These are phyloP conservation scores for Leucophenga maculata DNA, from an alignment of 2,888 invertebrate genomes.

Conservation along the genomic window DNA sequence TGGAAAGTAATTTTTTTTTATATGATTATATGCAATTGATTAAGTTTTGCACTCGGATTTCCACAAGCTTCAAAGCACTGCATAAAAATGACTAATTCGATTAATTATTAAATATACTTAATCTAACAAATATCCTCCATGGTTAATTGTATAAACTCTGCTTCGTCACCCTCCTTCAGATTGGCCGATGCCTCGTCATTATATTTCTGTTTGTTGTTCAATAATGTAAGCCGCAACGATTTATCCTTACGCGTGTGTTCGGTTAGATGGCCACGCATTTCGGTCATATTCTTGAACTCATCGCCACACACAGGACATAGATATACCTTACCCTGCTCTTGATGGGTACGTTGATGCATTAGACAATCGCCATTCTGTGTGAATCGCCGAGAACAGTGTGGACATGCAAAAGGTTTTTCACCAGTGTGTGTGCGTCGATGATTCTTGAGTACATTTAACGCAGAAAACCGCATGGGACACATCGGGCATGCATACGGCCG, in stretches of 20 bases:
- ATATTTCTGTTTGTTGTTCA: conserved; percentile 49
- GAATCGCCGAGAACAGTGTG: conserved; percentile 75
- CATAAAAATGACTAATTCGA: not conserved
- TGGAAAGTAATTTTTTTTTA: no score
- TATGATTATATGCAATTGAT: no score
- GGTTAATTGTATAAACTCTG: conserved; percentile 40
- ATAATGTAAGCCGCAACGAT: conserved; percentile 48
- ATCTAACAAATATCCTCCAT: conserved; percentile 38
- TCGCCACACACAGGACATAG: conserved; percentile 57
- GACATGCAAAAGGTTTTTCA: conserved; percentile 75
- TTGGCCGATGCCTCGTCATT: not conserved
- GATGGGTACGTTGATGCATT: conserved; percentile 75
- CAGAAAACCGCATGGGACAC: conserved; percentile 75
- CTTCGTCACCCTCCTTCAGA: conserved; percentile 23
- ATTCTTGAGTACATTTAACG: conserved; percentile 76
- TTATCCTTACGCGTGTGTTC: conserved; percentile 68
- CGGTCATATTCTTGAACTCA: conserved; percentile 74
- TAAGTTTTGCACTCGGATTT: no score
- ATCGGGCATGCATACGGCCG: conserved; percentile 76
- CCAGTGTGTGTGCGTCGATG: conserved; percentile 76
- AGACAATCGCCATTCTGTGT: conserved; percentile 76
- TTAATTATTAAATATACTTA: no score
- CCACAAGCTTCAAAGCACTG: no score
- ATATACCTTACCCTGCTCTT: conserved; percentile 52
- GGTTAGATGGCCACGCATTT: conserved; percentile 74